phyloP scores from a whole-genome alignment of 2,113 vertebrate genomes.

The Carlito syrichta region DNA sequence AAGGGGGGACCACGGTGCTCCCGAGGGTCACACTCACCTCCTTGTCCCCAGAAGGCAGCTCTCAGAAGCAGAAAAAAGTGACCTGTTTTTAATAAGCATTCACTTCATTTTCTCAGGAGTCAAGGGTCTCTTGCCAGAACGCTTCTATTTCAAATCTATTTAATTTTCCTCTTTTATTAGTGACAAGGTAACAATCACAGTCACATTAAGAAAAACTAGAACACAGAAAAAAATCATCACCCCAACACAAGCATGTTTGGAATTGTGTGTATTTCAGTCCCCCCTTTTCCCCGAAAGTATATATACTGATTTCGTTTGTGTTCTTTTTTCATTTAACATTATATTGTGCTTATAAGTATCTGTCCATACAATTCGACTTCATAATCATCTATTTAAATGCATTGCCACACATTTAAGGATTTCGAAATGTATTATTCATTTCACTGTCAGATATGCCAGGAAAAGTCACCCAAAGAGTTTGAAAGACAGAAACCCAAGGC shows the following conservation, averaged over 20 bases:
- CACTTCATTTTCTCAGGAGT: not conserved
- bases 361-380: not conserved
- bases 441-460: not conserved
- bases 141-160: not conserved
- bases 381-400: not conserved
- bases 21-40: not conserved
- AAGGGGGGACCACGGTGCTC: not conserved
- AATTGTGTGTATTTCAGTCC: not conserved
- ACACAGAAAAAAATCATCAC: not conserved
- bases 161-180: not conserved
- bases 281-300: not conserved
- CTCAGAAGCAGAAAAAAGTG: not conserved
- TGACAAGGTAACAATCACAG: not conserved
- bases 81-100: not conserved
- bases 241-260: not conserved
- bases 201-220: not conserved
- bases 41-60: not conserved
- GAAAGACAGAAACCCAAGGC: slow-evolving; percentile 73
- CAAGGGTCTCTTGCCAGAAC: not conserved
- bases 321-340: not conserved
- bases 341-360: not conserved
- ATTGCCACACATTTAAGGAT: not conserved
- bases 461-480: slow-evolving; percentile 31
- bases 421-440: not conserved
- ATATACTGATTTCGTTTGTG: not conserved